Percentiles rank a stretch among this genome's conserved stretches.
These are phyloP conservation scores for Synanthedon tipuliformis DNA, from an alignment of 2,888 invertebrate genomes.

Conservation along the genomic window DNA sequence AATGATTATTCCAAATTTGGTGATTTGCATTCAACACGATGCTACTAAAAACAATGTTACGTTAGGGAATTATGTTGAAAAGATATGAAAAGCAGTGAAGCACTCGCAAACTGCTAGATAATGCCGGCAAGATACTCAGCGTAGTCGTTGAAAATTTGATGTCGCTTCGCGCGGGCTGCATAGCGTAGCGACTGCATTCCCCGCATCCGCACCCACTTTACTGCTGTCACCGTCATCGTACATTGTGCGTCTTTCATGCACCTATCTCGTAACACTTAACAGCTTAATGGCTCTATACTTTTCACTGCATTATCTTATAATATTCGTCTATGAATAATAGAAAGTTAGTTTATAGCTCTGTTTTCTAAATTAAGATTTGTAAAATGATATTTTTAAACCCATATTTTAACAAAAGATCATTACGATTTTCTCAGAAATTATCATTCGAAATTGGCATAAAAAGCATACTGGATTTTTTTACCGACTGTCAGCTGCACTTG, in stretches of 20 bases:
- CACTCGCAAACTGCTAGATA: slow-evolving; percentile 62
- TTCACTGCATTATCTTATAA: not conserved
- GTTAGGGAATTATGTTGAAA: slow-evolving; percentile 53
- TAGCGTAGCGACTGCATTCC: slow-evolving; percentile 44
- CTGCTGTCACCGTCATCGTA: slow-evolving; percentile 13
- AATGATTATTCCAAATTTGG: too few species aligned
- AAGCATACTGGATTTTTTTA: too few species aligned
- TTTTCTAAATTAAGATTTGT: too few species aligned
- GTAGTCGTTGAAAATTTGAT: slow-evolving; percentile 65
- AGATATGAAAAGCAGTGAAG: slow-evolving; percentile 51
- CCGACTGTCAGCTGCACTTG: too few species aligned
- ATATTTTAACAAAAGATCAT: too few species aligned
- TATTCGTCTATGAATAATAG: too few species aligned
- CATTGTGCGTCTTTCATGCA: not conserved
- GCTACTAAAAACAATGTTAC: slow-evolving; percentile 28
- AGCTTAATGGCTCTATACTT: not conserved
- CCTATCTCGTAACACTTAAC: not conserved
- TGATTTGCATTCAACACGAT: not conserved
- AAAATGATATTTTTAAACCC: too few species aligned
- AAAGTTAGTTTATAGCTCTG: too few species aligned
- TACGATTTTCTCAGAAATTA: too few species aligned
- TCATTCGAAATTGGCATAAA: too few species aligned
- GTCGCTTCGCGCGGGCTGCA: slow-evolving; percentile 56
- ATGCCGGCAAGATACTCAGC: slow-evolving; percentile 56
- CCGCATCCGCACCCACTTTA: slow-evolving; percentile 19